Percentiles rank a stretch among this genome's conserved stretches.
phyloP scores from a whole-genome alignment of 2,888 invertebrate species.

The Steinernema hermaphroditum region DNA sequence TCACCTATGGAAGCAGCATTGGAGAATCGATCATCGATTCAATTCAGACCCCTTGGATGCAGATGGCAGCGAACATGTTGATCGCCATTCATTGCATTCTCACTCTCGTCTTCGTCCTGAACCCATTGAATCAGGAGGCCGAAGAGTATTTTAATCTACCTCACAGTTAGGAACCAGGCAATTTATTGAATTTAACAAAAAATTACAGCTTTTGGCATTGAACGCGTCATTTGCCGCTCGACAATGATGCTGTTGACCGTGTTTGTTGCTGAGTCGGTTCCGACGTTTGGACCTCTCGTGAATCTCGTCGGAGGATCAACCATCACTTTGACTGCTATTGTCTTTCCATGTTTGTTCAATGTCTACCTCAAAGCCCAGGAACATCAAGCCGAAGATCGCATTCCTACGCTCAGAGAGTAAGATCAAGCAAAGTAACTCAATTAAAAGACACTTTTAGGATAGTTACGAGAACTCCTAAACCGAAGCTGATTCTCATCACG shows the following conservation, averaged over 20 bases:
- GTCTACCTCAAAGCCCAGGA: slow-evolving; percentile 8
- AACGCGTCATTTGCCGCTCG: not conserved
- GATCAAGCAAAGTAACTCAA: not conserved
- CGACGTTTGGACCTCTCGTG: not conserved
- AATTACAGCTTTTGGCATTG: not conserved
- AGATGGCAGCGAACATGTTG: not conserved
- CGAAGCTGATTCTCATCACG: not conserved
- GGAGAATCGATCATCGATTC: slow-evolving; percentile 16
- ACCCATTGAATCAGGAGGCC: slow-evolving; percentile 11
- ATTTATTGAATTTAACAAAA: not conserved
- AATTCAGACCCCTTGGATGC: not conserved
- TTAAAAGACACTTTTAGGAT: not conserved
- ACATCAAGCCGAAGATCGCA: not conserved
- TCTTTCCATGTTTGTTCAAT: slow-evolving; percentile 7
- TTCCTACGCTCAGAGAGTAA: not conserved
- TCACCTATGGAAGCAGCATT: slow-evolving; percentile 15
- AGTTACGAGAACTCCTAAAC: not conserved
- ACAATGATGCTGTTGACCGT: not conserved
- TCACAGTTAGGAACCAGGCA: not conserved
- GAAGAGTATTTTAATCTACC: not conserved
- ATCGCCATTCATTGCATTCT: slow-evolving; percentile 11
- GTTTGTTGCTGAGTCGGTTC: slow-evolving; percentile 2
- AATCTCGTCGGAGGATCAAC: slow-evolving; percentile 3
- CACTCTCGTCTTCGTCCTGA: slow-evolving; percentile 15
- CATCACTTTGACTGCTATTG: slow-evolving; percentile 7